A percentile compares a stretch with the other conserved stretches of the same genome.
Conservation (phyloP, 1,140 invertebrate species). For the Arion vulgaris region DNA sequence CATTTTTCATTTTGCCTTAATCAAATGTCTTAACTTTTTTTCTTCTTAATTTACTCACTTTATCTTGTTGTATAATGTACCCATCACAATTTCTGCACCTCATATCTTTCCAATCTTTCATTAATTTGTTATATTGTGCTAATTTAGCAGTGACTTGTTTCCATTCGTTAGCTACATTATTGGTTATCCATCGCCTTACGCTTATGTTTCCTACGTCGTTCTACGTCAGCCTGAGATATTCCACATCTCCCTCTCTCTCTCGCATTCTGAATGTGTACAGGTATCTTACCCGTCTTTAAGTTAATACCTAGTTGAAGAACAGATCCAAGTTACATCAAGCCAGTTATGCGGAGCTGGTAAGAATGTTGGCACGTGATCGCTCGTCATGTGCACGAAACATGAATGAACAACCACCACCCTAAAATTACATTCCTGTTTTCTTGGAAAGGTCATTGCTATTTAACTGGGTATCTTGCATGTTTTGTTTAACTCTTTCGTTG, state of each 20-base stretch:
- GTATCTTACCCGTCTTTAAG: not conserved
- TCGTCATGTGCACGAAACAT: not conserved
- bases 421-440: not conserved
- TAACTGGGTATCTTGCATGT: no score
- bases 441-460: not conserved
- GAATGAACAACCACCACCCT: not conserved
- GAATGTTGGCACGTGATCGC: conserved; percentile 7
- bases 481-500: no score
- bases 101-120: no score
- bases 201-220: no score
- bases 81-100: no score
- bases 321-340: not conserved
- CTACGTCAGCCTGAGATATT: no score
- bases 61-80: no score
- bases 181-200: no score
- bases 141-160: no score
- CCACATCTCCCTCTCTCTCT: not conserved
- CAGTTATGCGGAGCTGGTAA: not conserved
- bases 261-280: not conserved
- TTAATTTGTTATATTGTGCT: no score
- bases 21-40: not conserved
- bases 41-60: not conserved
- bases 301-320: not conserved
- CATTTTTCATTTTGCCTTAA: no score
- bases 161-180: no score